These are phyloP conservation scores for Manduca sexta DNA, from an alignment of 1,140 invertebrate genomes.

Conservation along the genomic window DNA sequence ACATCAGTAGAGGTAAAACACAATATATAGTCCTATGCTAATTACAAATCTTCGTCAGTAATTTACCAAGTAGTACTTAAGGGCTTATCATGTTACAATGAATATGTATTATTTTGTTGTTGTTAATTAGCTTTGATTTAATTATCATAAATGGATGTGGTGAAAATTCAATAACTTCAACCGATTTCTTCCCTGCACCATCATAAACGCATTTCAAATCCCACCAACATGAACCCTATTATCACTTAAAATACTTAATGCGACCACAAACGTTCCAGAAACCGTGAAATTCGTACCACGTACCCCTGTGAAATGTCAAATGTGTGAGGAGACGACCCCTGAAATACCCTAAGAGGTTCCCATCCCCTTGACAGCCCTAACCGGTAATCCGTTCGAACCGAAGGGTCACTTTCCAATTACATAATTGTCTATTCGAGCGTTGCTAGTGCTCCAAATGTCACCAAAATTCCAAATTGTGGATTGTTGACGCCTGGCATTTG, in stretches of 20 bases:
- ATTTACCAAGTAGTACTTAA: too few relatives aligned
- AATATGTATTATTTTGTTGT: too few relatives aligned
- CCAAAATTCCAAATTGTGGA: slow-evolving; percentile 2
- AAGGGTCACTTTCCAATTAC: slow-evolving; percentile 49
- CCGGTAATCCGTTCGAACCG: slow-evolving; percentile 43
- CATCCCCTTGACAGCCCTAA: slow-evolving; percentile 34
- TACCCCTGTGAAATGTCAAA: slow-evolving; percentile 31
- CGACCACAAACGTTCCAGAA: slow-evolving; percentile 20
- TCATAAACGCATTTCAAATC: background rate
- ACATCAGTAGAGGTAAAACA: too few relatives aligned
- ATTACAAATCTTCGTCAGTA: too few relatives aligned
- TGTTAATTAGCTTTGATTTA: too few relatives aligned
- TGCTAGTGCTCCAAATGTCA: slow-evolving; percentile 24
- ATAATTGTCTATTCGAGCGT: slow-evolving; percentile 37
- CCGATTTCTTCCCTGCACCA: too few relatives aligned
- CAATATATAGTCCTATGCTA: too few relatives aligned
- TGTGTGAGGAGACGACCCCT: slow-evolving; percentile 15
- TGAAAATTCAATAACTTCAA: too few relatives aligned
- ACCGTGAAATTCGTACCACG: slow-evolving; percentile 31
- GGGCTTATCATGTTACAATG: too few relatives aligned
- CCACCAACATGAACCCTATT: slow-evolving; percentile 3
- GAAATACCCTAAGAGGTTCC: slow-evolving; percentile 8
- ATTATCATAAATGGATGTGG: too few relatives aligned
- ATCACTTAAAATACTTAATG: slow-evolving; percentile 29
- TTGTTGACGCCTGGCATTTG: too few relatives aligned